phyloP scores from a whole-genome alignment of 2,797 vertebrate species.

The Naso thynnoides region DNA sequence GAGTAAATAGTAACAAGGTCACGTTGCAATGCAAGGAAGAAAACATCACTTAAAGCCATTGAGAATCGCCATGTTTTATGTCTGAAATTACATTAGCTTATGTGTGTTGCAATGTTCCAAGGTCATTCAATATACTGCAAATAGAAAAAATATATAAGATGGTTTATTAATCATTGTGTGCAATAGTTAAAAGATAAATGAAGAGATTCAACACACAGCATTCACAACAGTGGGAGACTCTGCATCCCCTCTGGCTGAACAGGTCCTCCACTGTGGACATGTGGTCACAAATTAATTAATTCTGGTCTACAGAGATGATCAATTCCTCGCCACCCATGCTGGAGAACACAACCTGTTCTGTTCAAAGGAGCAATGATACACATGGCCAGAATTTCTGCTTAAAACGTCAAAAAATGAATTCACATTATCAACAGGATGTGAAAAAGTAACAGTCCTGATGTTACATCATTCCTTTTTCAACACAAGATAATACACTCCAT shows the following conservation, averaged over 20 bases:
- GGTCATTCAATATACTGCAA: background rate
- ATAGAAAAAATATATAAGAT: background rate
- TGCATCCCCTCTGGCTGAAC: background rate
- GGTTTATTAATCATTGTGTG: background rate
- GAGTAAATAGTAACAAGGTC: background rate
- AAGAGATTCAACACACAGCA: too few species aligned
- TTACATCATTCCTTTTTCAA: too few species aligned
- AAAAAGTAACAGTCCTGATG: too few species aligned
- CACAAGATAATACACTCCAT: too few species aligned
- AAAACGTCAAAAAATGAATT: too few species aligned
- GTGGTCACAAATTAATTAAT: conserved; percentile 38
- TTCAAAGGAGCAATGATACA: conserved; percentile 8
- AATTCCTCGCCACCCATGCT: conserved; percentile 1
- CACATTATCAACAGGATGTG: too few species aligned
- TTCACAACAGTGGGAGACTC: background rate
- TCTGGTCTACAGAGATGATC: conserved; percentile 30
- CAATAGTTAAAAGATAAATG: too few species aligned
- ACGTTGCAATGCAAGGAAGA: background rate
- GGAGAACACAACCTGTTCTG: conserved; percentile 20
- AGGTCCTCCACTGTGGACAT: conserved; percentile 27
- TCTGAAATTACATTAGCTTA: background rate
- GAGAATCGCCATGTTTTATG: too few species aligned
- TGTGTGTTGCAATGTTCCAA: background rate
- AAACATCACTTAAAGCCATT: fast-evolving
- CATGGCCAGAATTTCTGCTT: too few species aligned